phyloP scores from a whole-genome alignment of 35 echinoderm and acorn worm genomes.

The Apostichopus japonicus region DNA sequence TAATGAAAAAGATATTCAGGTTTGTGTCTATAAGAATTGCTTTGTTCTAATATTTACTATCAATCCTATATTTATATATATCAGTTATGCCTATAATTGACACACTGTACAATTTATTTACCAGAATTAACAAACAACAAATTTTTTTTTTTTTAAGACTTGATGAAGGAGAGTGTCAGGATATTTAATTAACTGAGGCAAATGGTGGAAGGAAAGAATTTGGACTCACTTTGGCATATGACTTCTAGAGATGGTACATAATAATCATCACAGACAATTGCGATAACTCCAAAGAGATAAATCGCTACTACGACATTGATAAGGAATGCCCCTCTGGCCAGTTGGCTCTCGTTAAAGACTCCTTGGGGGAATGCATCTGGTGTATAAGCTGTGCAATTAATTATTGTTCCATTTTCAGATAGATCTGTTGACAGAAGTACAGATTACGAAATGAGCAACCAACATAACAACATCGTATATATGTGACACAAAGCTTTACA shows the following conservation, averaged over 20 bases:
- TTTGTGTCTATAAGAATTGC: no score
- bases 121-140: no score
- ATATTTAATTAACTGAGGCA: neutral
- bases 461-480: no score
- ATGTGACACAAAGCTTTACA: no score
- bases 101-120: no score
- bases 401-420: neutral
- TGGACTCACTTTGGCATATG: constrained; percentile 74
- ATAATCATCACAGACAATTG: constrained; percentile 96
- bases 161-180: no score
- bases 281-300: constrained; percentile 62
- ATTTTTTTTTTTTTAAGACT: no score
- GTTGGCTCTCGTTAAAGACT: neutral
- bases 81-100: no score
- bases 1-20: no score
- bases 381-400: constrained; percentile 39
- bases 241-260: constrained; percentile 93
- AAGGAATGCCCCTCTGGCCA: constrained; percentile 29
- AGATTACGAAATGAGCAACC: neutral
- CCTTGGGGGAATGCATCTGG: constrained; percentile 35
- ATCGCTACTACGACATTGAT: constrained; percentile 17
- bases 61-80: no score
- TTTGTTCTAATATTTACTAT: no score
- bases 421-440: neutral
- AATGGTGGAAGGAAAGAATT: neutral